These are phyloP conservation scores for Dicrurus megarhynchus DNA, from an alignment of 2,113 vertebrate genomes.

Conservation along the genomic window DNA sequence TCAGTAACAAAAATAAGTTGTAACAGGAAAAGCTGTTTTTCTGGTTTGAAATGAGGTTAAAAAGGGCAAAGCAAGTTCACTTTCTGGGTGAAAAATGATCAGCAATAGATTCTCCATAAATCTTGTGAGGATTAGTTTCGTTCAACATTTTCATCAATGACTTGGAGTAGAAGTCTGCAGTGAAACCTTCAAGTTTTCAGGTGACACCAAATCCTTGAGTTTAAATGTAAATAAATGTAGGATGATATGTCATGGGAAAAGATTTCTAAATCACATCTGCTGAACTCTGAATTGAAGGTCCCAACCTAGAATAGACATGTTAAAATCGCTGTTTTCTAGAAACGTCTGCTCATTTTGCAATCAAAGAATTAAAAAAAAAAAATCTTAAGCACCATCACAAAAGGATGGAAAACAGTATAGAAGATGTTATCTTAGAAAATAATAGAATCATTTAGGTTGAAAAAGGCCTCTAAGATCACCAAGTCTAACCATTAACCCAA, in stretches of 20 bases:
- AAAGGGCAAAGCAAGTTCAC: not conserved
- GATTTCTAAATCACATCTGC: not conserved
- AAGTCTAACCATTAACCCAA: not conserved
- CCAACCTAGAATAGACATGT: not conserved
- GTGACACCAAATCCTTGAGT: not conserved
- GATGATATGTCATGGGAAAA: not conserved
- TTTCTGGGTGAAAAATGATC: not conserved
- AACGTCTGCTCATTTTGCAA: fast-evolving
- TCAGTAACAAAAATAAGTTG: not conserved
- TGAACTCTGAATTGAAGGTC: not conserved
- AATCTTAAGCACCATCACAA: not conserved
- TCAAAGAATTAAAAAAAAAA: not conserved
- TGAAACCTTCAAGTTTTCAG: not conserved
- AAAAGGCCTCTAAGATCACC: not conserved
- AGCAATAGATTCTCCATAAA: not conserved
- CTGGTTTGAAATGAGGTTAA: not conserved
- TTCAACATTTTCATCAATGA: not conserved
- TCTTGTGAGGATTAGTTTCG: not conserved
- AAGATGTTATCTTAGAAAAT: not conserved
- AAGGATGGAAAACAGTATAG: not conserved
- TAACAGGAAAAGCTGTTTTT: not conserved
- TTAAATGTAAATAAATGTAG: not conserved
- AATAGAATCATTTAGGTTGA: not conserved
- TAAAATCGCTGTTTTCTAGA: not conserved
- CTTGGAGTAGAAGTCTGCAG: not conserved